Percentiles rank a stretch among this genome's conserved stretches.
Conservation (phyloP, 2,113 vertebrate genomes). For the Labeo catla region DNA sequence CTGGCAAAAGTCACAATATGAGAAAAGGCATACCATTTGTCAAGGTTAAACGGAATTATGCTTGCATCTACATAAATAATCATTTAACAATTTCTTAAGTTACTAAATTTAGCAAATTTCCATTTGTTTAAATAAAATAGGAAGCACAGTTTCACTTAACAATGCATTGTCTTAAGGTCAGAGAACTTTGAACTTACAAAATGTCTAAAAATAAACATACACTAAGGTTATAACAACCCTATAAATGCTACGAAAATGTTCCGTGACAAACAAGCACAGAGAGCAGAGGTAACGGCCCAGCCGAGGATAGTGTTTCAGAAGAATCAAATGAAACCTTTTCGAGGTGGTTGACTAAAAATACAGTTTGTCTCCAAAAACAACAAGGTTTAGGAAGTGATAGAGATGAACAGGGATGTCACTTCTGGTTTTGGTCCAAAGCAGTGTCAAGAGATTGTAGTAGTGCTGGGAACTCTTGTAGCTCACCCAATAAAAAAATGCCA, state of each 20-base stretch:
- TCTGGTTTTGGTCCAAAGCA: constrained; percentile 38
- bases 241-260: constrained; percentile 5
- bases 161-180: constrained; percentile 20
- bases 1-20: neutral
- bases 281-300: neutral
- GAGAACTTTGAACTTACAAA: neutral
- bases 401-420: constrained; percentile 16
- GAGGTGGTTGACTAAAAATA: neutral
- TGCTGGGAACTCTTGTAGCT: constrained; percentile 56
- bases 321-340: neutral
- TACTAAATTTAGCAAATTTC: neutral
- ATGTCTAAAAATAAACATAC: constrained; percentile 1
- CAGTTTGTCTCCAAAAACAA: neutral
- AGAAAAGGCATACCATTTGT: neutral
- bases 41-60: neutral
- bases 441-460: constrained; percentile 31
- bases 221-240: constrained; percentile 3
- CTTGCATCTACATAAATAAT: constrained; percentile 14
- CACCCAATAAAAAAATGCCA: constrained; percentile 53
- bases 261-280: neutral
- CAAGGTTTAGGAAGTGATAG: constrained; percentile 9
- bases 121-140: neutral
- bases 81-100: neutral
- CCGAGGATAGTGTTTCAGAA: neutral
- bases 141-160: constrained; percentile 1